Evolutionary conservation across 2,888 invertebrate species (phyloP).

Genomic region (Patella caerulea): DNA sequence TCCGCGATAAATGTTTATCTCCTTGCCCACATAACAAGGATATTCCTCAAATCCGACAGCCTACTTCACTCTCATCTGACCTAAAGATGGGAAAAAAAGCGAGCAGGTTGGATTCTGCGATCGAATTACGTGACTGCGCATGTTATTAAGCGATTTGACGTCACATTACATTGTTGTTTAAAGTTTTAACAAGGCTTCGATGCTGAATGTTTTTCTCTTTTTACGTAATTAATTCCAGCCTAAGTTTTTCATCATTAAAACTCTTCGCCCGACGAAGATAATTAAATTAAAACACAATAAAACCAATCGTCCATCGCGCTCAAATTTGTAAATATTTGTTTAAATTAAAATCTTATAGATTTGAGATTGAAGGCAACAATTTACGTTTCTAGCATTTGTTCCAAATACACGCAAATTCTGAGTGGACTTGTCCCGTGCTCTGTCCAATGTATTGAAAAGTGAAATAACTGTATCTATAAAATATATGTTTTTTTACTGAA

Average conservation of each 20-base stretch:
- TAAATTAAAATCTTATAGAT: not conserved
- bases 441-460: no score
- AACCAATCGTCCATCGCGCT: not conserved
- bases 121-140: constrained; percentile 18
- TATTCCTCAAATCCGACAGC: constrained; percentile 20
- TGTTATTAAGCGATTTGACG: constrained; percentile 23
- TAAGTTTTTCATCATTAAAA: not conserved
- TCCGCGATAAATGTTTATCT: constrained; percentile 21
- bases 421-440: no score
- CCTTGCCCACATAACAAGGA: constrained; percentile 22
- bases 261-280: not conserved
- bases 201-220: not conserved
- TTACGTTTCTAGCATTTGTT: not conserved
- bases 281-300: not conserved
- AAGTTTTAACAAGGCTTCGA: constrained; percentile 16
- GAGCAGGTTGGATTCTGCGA: constrained; percentile 17
- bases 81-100: constrained; percentile 14
- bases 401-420: no score
- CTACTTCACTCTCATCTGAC: constrained; percentile 8
- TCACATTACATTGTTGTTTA: constrained; percentile 20
- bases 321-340: not conserved
- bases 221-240: not conserved
- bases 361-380: not conserved
- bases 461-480: no score
- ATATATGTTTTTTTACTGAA: no score